Evolutionary conservation across 1,140 invertebrate species (phyloP).

Genomic region (Drosophila punjabiensis): DNA sequence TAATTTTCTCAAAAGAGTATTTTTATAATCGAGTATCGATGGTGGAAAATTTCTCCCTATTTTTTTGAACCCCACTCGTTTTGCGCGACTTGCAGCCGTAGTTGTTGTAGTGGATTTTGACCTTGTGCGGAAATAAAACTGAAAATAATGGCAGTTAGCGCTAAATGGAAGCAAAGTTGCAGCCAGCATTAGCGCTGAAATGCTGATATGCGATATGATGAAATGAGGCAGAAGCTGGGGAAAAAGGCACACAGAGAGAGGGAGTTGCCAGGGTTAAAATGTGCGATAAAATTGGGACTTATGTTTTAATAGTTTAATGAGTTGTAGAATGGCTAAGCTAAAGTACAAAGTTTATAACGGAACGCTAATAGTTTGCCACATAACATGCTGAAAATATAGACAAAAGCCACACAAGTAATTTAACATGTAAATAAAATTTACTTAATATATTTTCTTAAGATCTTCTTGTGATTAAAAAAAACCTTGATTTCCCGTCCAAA

Average conservation of each 20-base stretch:
- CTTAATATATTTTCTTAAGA: not conserved
- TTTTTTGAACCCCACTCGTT: conserved; percentile 22
- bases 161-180: conserved; percentile 69
- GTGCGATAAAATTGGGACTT: conserved; percentile 43
- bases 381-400: not conserved
- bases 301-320: conserved; percentile 47
- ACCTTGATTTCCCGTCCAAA: not conserved
- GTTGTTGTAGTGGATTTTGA: conserved; percentile 49
- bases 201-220: conserved; percentile 52
- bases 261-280: conserved; percentile 18
- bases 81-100: conserved; percentile 27
- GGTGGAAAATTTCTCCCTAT: conserved; percentile 25
- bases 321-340: conserved; percentile 17
- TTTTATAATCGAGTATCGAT: not conserved
- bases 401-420: too few relatives aligned
- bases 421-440: too few relatives aligned
- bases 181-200: conserved; percentile 59
- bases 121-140: conserved; percentile 68
- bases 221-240: conserved; percentile 52
- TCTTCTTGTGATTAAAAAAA: not conserved
- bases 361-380: not conserved
- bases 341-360: conserved; percentile 11
- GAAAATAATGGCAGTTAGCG: conserved; percentile 72
- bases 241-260: not conserved
- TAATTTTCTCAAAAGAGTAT: conserved; percentile 3